Evolutionary conservation across 1,140 invertebrate species (phyloP).

Genomic region (Yoshiicerus persimilis): DNA sequence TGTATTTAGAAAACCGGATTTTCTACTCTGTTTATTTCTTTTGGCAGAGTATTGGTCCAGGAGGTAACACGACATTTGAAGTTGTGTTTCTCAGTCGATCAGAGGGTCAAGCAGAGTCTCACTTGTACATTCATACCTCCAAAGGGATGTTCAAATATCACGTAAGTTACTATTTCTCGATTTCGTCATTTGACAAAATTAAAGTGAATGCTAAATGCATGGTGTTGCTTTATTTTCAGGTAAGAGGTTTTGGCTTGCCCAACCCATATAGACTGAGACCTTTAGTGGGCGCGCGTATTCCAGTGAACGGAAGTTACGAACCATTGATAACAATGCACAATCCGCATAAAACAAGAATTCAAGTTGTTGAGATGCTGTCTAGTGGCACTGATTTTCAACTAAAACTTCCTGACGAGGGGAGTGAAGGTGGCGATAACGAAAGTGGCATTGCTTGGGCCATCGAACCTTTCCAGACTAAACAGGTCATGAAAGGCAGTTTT

Average conservation of each 20-base stretch:
- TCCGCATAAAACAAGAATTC: slow-evolving; percentile 80
- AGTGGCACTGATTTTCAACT: slow-evolving; percentile 88
- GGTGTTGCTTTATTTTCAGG: slow-evolving; percentile 58
- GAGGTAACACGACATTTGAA: slow-evolving; percentile 91
- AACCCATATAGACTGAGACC: slow-evolving; percentile 88
- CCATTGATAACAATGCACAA: slow-evolving; percentile 91
- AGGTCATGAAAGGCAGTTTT: slow-evolving; percentile 83
- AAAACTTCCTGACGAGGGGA: slow-evolving; percentile 67
- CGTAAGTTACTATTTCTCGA: slow-evolving; percentile 57
- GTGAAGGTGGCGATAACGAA: slow-evolving; percentile 65
- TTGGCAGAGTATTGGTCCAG: slow-evolving; percentile 79
- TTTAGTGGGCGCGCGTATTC: slow-evolving; percentile 83
- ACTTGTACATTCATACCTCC: slow-evolving; percentile 89
- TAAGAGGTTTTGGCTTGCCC: slow-evolving; percentile 76
- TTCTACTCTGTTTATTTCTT: slow-evolving; percentile 39
- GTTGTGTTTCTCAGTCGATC: slow-evolving; percentile 90
- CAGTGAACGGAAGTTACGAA: slow-evolving; percentile 86
- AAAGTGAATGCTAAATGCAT: no score
- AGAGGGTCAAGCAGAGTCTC: slow-evolving; percentile 82
- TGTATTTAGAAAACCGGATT: no score
- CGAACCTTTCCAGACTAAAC: slow-evolving; percentile 82
- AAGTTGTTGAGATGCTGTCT: slow-evolving; percentile 65
- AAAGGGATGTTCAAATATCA: slow-evolving; percentile 80
- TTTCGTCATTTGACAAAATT: no score
- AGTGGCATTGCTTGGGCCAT: slow-evolving; percentile 82